Conservation (phyloP, 2,888 invertebrate species). For the Apamea monoglypha region DNA sequence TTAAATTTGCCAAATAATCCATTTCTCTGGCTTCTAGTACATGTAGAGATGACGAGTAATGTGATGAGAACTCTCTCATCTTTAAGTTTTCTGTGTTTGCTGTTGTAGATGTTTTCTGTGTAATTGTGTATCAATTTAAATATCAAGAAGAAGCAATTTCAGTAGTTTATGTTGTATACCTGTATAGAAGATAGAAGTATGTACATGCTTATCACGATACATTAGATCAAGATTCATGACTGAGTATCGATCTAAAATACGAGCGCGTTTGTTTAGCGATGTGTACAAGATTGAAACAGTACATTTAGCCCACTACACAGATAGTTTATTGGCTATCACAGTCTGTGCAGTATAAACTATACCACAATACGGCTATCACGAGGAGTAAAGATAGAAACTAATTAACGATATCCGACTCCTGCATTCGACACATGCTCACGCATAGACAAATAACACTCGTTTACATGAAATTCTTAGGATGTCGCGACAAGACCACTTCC, state of each 20-base stretch:
- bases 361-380: constrained; percentile 3
- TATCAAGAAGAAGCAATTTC: neutral
- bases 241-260: constrained; percentile 1
- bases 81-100: neutral
- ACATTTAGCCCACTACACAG: constrained; percentile 6
- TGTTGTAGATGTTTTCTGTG: neutral
- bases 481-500: constrained; percentile 27
- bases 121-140: neutral
- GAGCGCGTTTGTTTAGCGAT: neutral
- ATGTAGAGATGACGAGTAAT: neutral
- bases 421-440: neutral
- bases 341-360: constrained; percentile 18
- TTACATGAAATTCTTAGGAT: constrained; percentile 24
- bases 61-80: neutral
- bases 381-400: constrained; percentile 16
- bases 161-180: neutral
- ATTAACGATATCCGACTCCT: constrained; percentile 11
- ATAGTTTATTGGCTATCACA: constrained; percentile 24
- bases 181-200: neutral
- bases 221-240: neutral
- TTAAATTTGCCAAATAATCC: constrained; percentile 3
- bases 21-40: neutral
- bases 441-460: neutral
- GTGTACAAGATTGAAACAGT: constrained; percentile 4
- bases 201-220: constrained; percentile 1